Evolutionary conservation across 2,113 vertebrate species (phyloP), one percentile per base, ranked within the genome.

Genomic region (Lepisosteus oculatus): DNA sequence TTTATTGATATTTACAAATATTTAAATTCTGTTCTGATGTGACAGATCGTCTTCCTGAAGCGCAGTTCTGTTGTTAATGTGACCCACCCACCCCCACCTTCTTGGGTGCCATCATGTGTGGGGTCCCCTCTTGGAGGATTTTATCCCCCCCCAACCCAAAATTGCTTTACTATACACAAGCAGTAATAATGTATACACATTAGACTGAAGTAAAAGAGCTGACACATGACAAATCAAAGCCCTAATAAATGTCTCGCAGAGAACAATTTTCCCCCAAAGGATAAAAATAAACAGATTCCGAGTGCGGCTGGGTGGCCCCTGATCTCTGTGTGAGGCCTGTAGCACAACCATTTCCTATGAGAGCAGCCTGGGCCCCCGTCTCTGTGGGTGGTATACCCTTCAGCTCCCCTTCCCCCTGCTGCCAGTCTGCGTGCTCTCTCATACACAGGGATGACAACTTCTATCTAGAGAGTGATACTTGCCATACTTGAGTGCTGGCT

Each of bases 221-320:
- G 84, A 89, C 86, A 87, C 85, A 87, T 88, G 85, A 90, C 83
- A 86, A 92, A 90, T 90, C 89, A 90, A 89, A 91, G 85, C 78
- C 76, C 85, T 85, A 86, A 91, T 90, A 89, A 91, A 91, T 89
- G 90, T 82, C 86, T 87, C 80, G 75, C 76, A 77, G 83, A 65
- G 79, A 87, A 87, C 85, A 81, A 82, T 84, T 76, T 72, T 65
- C 78, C 83, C 67, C 83, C 82, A 79, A 86, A 86, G 82, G 84
- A 91, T 88, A 79, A 91, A 93, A 91, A 92, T 90, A 92, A 92
- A 93, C 87, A 89, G 79, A 87, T 86, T 87, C 85, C 86, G 81
- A 77, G 15, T 80, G 79, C 79, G 83, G 81, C 88, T 92, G 90
- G 91, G 90, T 92, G 90, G 91, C 88, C 91, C 84, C 70, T 68